phyloP scores from a whole-genome alignment of 2,888 invertebrate genomes.

The Ashinkailepas kermadecensis region DNA sequence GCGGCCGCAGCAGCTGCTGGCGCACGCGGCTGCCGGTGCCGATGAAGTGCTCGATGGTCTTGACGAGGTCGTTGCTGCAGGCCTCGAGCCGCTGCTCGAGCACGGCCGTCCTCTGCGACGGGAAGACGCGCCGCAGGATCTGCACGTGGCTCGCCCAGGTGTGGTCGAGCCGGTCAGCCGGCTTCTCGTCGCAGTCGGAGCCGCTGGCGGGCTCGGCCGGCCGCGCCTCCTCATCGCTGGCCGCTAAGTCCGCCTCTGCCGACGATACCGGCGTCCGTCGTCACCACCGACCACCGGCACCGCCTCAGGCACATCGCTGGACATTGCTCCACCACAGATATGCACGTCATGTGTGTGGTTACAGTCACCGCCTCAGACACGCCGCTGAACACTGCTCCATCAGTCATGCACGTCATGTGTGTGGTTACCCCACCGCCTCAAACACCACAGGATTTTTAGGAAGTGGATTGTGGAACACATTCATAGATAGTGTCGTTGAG shows the following conservation, averaged over 20 bases:
- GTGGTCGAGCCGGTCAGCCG: slow-evolving; percentile 37
- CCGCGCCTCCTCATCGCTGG: background rate
- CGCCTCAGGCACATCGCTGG: too few relatives aligned
- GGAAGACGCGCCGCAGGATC: slow-evolving; percentile 79
- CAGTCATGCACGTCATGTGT: too few relatives aligned
- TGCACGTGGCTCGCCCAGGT: slow-evolving; percentile 51
- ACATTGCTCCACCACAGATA: too few relatives aligned
- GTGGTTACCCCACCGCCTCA: too few relatives aligned
- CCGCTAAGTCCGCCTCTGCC: background rate
- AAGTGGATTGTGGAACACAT: too few relatives aligned
- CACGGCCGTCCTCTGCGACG: slow-evolving; percentile 77
- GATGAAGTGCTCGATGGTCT: slow-evolving; percentile 77
- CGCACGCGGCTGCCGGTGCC: slow-evolving; percentile 37
- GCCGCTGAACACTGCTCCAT: too few relatives aligned
- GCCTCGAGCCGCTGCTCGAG: slow-evolving; percentile 83
- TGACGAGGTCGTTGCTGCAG: slow-evolving; percentile 83
- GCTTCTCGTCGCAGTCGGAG: background rate
- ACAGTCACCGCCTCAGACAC: slow-evolving; percentile 15
- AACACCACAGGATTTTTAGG: too few relatives aligned
- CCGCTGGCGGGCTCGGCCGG: background rate
- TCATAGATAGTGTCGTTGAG: too few relatives aligned
- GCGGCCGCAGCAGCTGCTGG: slow-evolving; percentile 24
- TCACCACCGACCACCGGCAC: too few relatives aligned
- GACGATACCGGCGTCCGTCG: background rate
- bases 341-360: too few relatives aligned